A percentile compares a stretch with the other conserved stretches of the same genome.
These are phyloP conservation scores for Seira musarum DNA, from an alignment of 2,888 invertebrate species.

Conservation along the genomic window DNA sequence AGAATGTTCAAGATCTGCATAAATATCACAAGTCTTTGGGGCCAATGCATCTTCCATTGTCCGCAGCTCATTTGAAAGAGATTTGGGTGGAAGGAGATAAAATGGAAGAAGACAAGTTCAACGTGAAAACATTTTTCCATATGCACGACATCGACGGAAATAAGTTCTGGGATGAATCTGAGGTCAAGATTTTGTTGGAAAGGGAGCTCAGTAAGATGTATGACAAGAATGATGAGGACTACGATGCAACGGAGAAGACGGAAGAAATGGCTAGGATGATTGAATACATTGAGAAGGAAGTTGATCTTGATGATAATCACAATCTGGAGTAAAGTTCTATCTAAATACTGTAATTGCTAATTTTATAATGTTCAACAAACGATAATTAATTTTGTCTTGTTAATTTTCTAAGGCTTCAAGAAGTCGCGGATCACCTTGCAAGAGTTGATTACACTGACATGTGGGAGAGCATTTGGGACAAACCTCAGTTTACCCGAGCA, in stretches of 20 bases:
- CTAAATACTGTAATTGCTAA: no score
- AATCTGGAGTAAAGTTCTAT: no score
- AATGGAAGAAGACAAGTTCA: slow-evolving; percentile 33
- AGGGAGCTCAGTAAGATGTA: not conserved
- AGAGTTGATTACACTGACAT: no score
- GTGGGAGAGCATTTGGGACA: no score
- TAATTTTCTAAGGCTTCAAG: no score
- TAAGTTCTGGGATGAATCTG: slow-evolving; percentile 31
- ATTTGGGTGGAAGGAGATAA: slow-evolving; percentile 43
- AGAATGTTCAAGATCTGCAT: not conserved
- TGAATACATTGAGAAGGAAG: no score
- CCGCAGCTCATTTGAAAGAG: slow-evolving; percentile 19
- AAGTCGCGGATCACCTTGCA: no score
- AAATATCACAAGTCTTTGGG: not conserved
- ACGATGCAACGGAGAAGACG: slow-evolving; percentile 10
- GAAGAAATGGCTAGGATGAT: slow-evolving; percentile 45
- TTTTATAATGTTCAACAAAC: no score
- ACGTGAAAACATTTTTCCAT: slow-evolving; percentile 33
- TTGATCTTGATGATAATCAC: no score
- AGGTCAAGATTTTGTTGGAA: slow-evolving; percentile 32
- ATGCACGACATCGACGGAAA: slow-evolving; percentile 45
- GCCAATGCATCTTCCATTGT: slow-evolving; percentile 23
- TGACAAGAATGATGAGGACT: not conserved
- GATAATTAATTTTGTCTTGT: no score
- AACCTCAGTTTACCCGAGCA: no score